Conservation (phyloP, 2,797 vertebrate species). For the Cichlasoma orientale region DNA sequence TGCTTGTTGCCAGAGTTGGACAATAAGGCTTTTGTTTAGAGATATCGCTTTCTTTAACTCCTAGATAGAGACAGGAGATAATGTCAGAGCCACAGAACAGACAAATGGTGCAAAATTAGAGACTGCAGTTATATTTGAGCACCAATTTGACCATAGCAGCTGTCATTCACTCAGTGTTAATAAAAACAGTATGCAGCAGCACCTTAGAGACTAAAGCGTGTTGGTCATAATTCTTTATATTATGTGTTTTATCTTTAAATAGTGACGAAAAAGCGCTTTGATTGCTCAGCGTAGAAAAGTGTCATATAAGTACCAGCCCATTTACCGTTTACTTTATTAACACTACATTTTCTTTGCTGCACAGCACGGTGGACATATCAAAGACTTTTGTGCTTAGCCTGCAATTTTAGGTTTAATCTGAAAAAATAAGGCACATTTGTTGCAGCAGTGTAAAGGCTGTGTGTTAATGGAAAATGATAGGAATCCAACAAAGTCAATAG, state of each 20-base stretch:
- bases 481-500: no score
- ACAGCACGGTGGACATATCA: background rate
- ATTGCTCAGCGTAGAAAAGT: background rate
- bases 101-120: background rate
- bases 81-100: conserved; percentile 36
- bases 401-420: no score
- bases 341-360: no score
- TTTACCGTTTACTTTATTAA: background rate
- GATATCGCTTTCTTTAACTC: conserved; percentile 76
- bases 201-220: background rate
- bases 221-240: background rate
- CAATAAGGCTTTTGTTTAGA: conserved; percentile 87
- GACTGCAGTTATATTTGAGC: background rate
- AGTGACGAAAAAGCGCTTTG: no score
- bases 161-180: background rate
- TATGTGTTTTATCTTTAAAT: no score
- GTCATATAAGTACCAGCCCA: background rate
- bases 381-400: no score
- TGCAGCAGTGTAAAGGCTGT: no score
- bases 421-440: no score
- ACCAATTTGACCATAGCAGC: background rate
- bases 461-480: no score
- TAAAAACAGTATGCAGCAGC: background rate
- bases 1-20: conserved; percentile 65
- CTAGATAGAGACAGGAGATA: conserved; percentile 66